Base-by-base conservation (phyloP, 1,140 invertebrate genomes). In the Coelopa frigida region DNA sequence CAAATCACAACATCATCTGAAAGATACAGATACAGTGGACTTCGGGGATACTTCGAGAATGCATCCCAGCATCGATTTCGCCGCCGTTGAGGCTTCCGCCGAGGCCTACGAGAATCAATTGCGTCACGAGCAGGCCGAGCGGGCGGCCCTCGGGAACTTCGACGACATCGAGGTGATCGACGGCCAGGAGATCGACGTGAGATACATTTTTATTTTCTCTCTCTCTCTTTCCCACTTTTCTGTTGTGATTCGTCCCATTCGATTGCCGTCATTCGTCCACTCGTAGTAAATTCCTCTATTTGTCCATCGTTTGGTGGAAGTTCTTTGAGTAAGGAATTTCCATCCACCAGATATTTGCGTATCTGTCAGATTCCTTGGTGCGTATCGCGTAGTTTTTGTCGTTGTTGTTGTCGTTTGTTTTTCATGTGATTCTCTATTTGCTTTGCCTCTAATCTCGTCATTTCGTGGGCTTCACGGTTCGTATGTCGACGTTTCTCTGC, bases 121-220 rank as follows among this genome's bases (percentile, higher is more conserved):
- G 31, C 20, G 26, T 27, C 22, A 15, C 45, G 23, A 24, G n/a
- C 26, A 17, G 4, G 10, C 20, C 24, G 2, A 20, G n/a, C 8
- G 17, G 17, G 27, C 39, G 27, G 47, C 12, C 14, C 22, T 32
- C 24, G 24, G 23, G 21, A 40, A 41, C 37, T 50, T 52, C 14
- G 42, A 52, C 38, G 50, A 52, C 6, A 61, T 65, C 27, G 62
- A 63, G 50, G 50, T 63, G 5, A 43, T 66, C 26, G 50, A 59
- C 42, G 62, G 54, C 18, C 33, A 31, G 21, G 51, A 63, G 43
- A 53, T 54, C 20, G 39, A 59, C 45, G 61, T 64, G 59, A 46
- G 29, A 27, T 24, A 21, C 17, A 29, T 18, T 42, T 8, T 26
- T 42, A 27, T 15, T 42, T 42, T 42, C 20, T 27, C 15, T 42